Conservation (phyloP, 2,113 vertebrate genomes). For the Abramis brama region DNA sequence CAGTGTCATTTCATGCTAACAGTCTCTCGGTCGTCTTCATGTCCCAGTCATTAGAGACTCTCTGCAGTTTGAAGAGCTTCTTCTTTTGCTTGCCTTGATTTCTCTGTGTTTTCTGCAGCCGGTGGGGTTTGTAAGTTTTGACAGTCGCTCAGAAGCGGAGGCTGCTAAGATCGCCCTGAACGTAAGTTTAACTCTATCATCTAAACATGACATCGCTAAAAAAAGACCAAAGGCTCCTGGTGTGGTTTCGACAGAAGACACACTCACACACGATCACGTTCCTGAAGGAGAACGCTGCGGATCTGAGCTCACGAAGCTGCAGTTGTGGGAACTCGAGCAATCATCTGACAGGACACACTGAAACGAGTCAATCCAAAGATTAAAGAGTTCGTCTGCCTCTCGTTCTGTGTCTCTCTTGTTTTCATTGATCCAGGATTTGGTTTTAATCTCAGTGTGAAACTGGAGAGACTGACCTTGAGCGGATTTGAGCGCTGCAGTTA, state of each 20-base stretch:
- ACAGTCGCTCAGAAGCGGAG: constrained; percentile 54
- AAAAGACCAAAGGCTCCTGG: constrained; percentile 4
- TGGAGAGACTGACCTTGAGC: constrained; percentile 47
- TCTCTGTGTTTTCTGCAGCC: constrained; percentile 32
- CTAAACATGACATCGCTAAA: background rate
- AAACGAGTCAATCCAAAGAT: background rate
- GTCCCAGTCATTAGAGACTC: background rate
- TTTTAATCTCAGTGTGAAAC: constrained; percentile 71
- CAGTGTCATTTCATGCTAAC: background rate
- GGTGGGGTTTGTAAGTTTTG: constrained; percentile 45
- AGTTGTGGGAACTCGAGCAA: background rate
- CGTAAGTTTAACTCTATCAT: constrained; percentile 39
- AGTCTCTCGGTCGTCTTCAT: background rate
- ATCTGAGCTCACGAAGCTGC: background rate
- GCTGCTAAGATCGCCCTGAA: constrained; percentile 52
- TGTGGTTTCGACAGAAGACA: background rate
- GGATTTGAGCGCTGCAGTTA: constrained; percentile 12
- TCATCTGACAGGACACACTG: background rate
- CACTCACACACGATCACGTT: background rate
- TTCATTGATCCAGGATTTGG: constrained; percentile 60
- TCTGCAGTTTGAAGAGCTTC: background rate
- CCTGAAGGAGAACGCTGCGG: background rate
- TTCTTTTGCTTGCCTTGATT: background rate
- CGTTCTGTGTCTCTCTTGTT: constrained; percentile 10
- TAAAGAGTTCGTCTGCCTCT: background rate